Evolutionary conservation across 2,797 vertebrate species (phyloP), one percentile per base, ranked within the genome.

Genomic region (Thunnus albacares): DNA sequence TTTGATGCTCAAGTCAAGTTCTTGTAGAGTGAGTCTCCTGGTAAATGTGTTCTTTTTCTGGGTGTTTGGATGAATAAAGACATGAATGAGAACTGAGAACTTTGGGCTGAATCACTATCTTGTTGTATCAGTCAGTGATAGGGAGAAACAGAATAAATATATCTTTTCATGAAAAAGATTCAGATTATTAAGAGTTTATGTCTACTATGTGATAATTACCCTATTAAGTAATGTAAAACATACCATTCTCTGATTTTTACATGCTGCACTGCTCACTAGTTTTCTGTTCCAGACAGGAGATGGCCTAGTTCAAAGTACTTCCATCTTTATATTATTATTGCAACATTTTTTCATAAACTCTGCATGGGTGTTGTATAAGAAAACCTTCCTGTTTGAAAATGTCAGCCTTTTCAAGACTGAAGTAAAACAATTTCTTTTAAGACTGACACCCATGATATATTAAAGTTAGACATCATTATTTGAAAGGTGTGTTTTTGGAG

Each of bases 401-500:
- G 78, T 84, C 84, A 89, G 41, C 69, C 45, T 47, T 82, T 76
- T 80, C 58, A 66, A 53, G 33, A 0, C 24, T 13, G 55, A 78
- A 72, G 49, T 59, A 79, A 80, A 79, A 80, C 61, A 52, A n/a
- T 66, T 69, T 41, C 28, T 55, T 63, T 57, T 17, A 51, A 83
- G 79, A 88, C 33, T 86, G 81, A 86, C 80, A 79, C 41, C 60
- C 18, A 4, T 84, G 87, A 65, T 87, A 85, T 87, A 87, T 87
- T 60, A 72, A 83, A 75, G 68, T 57, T 60, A 66, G 59, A 68
- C 64, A 18, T 72, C 22, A 10, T 38, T 60, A 65, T 78, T 80
- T 58, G 17, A 47, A 75, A 64, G 61, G 12, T 73, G 20, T 69
- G 38, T 73, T 79, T 75, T 64, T 72, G 22, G 49, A 33, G 57